Evolutionary conservation across 2,888 invertebrate species (phyloP).

Genomic region (Hirtodrosophila confusa): DNA sequence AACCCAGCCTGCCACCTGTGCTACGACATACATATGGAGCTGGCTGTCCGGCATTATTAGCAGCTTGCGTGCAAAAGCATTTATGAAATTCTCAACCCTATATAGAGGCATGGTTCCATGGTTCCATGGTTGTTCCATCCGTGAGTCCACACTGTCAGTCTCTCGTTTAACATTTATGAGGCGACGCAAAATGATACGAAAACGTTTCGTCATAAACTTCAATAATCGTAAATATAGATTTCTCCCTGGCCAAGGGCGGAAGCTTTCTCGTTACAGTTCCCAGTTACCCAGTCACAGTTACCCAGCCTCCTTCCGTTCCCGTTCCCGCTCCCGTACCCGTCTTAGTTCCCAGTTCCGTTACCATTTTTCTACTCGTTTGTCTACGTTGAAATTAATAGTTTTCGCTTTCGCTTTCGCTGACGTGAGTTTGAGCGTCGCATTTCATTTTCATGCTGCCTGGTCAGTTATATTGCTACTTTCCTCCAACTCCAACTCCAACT

Average conservation of each 20-base stretch:
- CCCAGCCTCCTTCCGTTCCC: neutral
- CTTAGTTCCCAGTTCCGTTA: neutral
- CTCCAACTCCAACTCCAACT: neutral
- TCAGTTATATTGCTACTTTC: slow-evolving; percentile 59
- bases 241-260: slow-evolving; percentile 58
- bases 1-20: slow-evolving; percentile 56
- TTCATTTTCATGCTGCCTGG: slow-evolving; percentile 71
- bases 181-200: slow-evolving; percentile 80
- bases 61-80: slow-evolving; percentile 76
- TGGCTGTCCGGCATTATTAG: slow-evolving; percentile 64
- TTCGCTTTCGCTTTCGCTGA: slow-evolving; percentile 61
- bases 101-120: slow-evolving; percentile 8
- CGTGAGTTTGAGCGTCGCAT: slow-evolving; percentile 58
- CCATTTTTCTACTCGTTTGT: slow-evolving; percentile 21
- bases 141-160: slow-evolving; percentile 30
- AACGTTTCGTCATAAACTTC: slow-evolving; percentile 82
- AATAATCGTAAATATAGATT: slow-evolving; percentile 83
- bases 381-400: slow-evolving; percentile 76
- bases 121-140: slow-evolving; percentile 8
- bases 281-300: slow-evolving; percentile 6
- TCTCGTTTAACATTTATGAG: slow-evolving; percentile 74
- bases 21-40: slow-evolving; percentile 16
- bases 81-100: slow-evolving; percentile 69
- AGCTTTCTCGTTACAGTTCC: slow-evolving; percentile 21
- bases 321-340: neutral